A percentile compares a stretch with the other conserved stretches of the same genome.
phyloP scores from a whole-genome alignment of 2,888 invertebrate genomes.

The Callimorpha dominula region DNA sequence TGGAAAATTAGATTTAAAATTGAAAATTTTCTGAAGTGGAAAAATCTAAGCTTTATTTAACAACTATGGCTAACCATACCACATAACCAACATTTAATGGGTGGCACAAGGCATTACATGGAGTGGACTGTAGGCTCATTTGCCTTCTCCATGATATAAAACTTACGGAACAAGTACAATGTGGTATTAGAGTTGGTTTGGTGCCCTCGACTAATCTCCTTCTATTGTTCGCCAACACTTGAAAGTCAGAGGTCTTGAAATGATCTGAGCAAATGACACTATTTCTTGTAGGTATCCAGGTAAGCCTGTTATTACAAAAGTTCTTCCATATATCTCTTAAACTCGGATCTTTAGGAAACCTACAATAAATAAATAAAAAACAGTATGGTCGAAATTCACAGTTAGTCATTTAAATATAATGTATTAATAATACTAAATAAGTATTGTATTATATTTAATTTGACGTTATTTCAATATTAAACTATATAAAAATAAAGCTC shows the following conservation, averaged over 20 bases:
- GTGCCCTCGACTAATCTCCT: constrained; percentile 12
- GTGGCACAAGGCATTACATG: neutral
- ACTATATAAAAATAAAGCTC: too few species aligned
- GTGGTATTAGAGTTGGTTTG: constrained; percentile 3
- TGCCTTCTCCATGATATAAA: neutral
- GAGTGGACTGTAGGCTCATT: too few species aligned
- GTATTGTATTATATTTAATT: neutral
- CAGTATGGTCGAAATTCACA: neutral
- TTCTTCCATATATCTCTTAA: constrained; percentile 13
- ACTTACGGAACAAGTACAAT: constrained; percentile 12
- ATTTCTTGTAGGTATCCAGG: constrained; percentile 9
- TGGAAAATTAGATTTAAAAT: neutral
- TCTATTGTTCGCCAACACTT: constrained; percentile 14
- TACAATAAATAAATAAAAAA: neutral
- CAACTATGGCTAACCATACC: neutral
- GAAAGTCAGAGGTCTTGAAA: constrained; percentile 15
- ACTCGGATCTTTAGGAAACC: constrained; percentile 8
- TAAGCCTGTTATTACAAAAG: constrained; percentile 15
- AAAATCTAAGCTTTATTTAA: neutral
- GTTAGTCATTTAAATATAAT: neutral
- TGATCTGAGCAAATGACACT: constrained; percentile 15
- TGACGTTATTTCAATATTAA: neutral
- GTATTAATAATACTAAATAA: neutral
- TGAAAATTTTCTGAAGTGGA: neutral
- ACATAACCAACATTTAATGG: neutral